These are phyloP conservation scores for Cetonia aurata DNA, from an alignment of 2,888 invertebrate species.

Conservation along the genomic window DNA sequence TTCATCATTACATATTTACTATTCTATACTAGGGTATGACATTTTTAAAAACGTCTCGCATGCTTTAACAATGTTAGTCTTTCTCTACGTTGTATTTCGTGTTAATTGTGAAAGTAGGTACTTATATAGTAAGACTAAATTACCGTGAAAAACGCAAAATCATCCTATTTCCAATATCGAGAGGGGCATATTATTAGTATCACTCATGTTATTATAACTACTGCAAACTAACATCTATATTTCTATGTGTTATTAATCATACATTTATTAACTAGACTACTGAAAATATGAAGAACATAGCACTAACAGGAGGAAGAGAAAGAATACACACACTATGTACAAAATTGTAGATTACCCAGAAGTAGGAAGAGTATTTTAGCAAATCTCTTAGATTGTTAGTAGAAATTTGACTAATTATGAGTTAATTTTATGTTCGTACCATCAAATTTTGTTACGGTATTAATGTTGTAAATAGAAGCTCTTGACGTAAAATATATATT, in stretches of 20 bases:
- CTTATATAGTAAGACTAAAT: not conserved
- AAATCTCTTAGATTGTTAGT: too few species aligned
- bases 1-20: not conserved
- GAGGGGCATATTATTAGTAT: constrained; percentile 16
- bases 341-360: too few species aligned
- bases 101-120: constrained; percentile 24
- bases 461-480: too few species aligned
- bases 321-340: too few species aligned
- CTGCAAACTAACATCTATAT: constrained; percentile 16
- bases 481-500: too few species aligned
- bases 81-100: not conserved
- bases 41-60: constrained; percentile 3
- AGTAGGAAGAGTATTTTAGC: too few species aligned
- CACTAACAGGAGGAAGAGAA: too few species aligned
- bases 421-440: too few species aligned
- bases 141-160: constrained; percentile 34
- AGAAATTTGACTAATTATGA: too few species aligned
- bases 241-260: constrained; percentile 7
- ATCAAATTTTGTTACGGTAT: too few species aligned
- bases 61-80: constrained; percentile 34
- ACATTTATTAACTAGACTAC: too few species aligned
- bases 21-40: not conserved
- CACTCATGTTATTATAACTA: constrained; percentile 4
- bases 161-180: constrained; percentile 32
- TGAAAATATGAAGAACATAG: too few species aligned